Evolutionary conservation across 2,888 invertebrate genomes (phyloP).

Genomic region (Heteropelma amictum): DNA sequence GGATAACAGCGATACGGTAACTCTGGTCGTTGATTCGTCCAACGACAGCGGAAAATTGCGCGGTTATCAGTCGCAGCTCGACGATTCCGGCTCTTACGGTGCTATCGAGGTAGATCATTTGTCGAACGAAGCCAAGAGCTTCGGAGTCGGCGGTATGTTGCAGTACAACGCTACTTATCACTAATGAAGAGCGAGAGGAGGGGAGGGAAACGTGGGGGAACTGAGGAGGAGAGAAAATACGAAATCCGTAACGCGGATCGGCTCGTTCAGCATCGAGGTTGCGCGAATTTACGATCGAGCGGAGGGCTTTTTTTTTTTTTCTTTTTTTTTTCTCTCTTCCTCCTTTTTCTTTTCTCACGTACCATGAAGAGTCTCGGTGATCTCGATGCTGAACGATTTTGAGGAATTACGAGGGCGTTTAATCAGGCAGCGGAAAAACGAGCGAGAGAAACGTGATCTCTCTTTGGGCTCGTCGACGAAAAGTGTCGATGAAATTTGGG

Average conservation of each 20-base stretch:
- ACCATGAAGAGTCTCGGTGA: conserved; percentile 1
- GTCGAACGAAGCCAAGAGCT: conserved; percentile 69
- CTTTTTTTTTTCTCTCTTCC: neutral
- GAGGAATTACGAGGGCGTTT: neutral
- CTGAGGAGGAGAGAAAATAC: neutral
- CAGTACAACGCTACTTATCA: conserved; percentile 76
- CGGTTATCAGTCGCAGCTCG: conserved; percentile 67
- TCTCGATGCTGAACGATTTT: neutral
- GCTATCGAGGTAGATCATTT: conserved; percentile 68
- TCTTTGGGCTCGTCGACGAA: neutral
- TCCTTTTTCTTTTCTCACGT: neutral
- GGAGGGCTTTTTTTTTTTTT: too few relatives aligned
- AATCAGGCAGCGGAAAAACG: neutral
- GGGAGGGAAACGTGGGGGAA: neutral
- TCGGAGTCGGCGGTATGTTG: conserved; percentile 70
- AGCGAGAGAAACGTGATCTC: too few relatives aligned
- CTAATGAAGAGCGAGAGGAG: conserved; percentile 64
- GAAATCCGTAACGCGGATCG: neutral
- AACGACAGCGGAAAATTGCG: conserved; percentile 58
- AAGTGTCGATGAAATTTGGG: neutral
- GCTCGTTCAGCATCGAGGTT: neutral
- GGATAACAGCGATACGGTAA: conserved; percentile 39
- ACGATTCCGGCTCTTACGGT: conserved; percentile 65
- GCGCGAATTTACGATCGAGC: neutral
- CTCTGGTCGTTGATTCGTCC: conserved; percentile 36